Percentiles rank a stretch among this genome's conserved stretches.
Evolutionary conservation across 2,113 vertebrate species (phyloP).

Genomic region (Corythoichthys intestinalis): DNA sequence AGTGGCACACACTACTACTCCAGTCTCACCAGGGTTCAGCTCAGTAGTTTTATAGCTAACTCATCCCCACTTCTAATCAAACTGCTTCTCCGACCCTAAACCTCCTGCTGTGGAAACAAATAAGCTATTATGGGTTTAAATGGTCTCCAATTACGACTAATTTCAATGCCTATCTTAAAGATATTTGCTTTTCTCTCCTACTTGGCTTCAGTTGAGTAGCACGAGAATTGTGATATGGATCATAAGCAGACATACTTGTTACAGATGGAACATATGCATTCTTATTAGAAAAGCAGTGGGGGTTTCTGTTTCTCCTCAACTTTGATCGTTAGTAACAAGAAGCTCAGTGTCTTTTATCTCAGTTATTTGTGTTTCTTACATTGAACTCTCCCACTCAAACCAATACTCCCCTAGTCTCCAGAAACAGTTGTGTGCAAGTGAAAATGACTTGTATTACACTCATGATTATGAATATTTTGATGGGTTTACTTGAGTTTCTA

Average conservation of each 20-base stretch:
- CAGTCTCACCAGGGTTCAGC: slow-evolving; percentile 38
- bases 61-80: slow-evolving; percentile 67
- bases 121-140: slow-evolving; percentile 70
- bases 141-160: slow-evolving; percentile 66
- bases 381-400: slow-evolving; percentile 55
- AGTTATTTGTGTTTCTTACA: slow-evolving; percentile 56
- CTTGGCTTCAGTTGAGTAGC: slow-evolving; percentile 46
- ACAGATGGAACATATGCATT: slow-evolving; percentile 47
- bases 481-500: background rate
- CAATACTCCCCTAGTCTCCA: slow-evolving; percentile 38
- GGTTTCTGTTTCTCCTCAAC: slow-evolving; percentile 20
- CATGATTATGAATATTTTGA: background rate
- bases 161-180: slow-evolving; percentile 62
- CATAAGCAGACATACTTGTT: slow-evolving; percentile 32
- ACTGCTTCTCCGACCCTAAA: slow-evolving; percentile 47
- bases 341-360: slow-evolving; percentile 53
- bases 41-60: slow-evolving; percentile 63
- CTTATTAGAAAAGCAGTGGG: slow-evolving; percentile 23
- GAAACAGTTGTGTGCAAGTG: slow-evolving; percentile 25
- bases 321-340: slow-evolving; percentile 44
- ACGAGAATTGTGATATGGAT: slow-evolving; percentile 39
- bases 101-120: slow-evolving; percentile 59
- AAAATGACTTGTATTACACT: slow-evolving; percentile 21
- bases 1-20: slow-evolving; percentile 6
- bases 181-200: slow-evolving; percentile 58